phyloP scores from a whole-genome alignment of 2,113 vertebrate genomes.

The Phaethornis superciliosus region DNA sequence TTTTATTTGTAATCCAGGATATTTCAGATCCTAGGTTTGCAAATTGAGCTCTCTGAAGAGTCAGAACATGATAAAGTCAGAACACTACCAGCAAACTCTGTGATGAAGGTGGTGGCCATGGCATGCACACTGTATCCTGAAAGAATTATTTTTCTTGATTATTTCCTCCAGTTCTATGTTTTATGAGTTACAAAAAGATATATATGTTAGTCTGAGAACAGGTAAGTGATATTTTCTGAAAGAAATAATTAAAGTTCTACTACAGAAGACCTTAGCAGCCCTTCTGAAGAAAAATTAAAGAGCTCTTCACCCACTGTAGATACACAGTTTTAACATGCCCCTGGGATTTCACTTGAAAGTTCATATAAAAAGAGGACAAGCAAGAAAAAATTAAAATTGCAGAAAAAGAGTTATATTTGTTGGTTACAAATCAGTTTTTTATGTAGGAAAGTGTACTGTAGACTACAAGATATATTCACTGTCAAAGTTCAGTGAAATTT shows the following conservation, averaged over 20 bases:
- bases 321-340: not conserved
- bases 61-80: not conserved
- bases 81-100: not conserved
- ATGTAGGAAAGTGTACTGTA: not conserved
- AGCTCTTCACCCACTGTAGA: not conserved
- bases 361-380: not conserved
- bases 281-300: not conserved
- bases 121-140: not conserved
- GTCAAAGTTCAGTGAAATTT: not conserved
- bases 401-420: not conserved
- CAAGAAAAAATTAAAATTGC: not conserved
- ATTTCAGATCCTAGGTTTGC: not conserved
- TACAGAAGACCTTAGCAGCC: not conserved
- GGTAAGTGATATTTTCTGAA: not conserved
- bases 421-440: not conserved
- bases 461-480: not conserved
- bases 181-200: not conserved
- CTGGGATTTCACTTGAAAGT: not conserved
- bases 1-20: not conserved
- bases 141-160: not conserved
- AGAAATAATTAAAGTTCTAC: not conserved
- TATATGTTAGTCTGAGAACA: not conserved
- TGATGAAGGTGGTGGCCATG: not conserved
- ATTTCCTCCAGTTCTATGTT: not conserved
- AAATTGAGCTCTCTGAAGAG: not conserved